Evolutionary conservation across 2,113 vertebrate genomes (phyloP).

Genomic region (Microcebus murinus): DNA sequence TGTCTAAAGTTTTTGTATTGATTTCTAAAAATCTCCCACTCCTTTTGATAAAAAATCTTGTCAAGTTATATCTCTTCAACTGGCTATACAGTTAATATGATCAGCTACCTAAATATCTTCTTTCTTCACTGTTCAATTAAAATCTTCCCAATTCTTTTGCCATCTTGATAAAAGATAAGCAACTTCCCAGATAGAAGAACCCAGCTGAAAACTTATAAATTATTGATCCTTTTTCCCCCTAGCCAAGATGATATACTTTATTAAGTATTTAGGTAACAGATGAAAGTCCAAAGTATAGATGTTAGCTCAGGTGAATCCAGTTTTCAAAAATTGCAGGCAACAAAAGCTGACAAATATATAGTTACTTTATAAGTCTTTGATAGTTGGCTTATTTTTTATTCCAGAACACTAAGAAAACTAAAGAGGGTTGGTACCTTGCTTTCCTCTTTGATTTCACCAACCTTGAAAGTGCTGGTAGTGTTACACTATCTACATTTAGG

Average conservation of each 20-base stretch:
- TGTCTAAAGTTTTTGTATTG: background rate
- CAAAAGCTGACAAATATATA: background rate
- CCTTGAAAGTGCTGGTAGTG: background rate
- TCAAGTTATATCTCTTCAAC: background rate
- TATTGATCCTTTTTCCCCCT: background rate
- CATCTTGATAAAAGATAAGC: background rate
- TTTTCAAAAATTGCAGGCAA: slow-evolving; percentile 15
- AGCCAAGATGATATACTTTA: slow-evolving; percentile 27
- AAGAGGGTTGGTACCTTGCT: background rate
- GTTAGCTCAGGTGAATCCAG: background rate
- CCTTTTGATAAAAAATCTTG: background rate
- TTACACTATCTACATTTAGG: background rate
- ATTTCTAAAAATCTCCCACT: background rate
- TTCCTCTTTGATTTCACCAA: slow-evolving; percentile 10
- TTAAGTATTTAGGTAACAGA: slow-evolving; percentile 24
- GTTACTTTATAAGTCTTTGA: slow-evolving; percentile 23
- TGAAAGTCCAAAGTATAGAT: background rate
- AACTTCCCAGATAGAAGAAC: background rate
- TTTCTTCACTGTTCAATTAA: slow-evolving; percentile 18
- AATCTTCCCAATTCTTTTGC: background rate
- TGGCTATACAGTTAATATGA: background rate
- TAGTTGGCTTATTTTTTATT: slow-evolving; percentile 32
- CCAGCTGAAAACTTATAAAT: background rate
- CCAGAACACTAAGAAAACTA: slow-evolving; percentile 21
- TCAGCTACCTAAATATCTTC: background rate